Base-by-base conservation (phyloP, 1,140 invertebrate species). In the Sipha flava region DNA sequence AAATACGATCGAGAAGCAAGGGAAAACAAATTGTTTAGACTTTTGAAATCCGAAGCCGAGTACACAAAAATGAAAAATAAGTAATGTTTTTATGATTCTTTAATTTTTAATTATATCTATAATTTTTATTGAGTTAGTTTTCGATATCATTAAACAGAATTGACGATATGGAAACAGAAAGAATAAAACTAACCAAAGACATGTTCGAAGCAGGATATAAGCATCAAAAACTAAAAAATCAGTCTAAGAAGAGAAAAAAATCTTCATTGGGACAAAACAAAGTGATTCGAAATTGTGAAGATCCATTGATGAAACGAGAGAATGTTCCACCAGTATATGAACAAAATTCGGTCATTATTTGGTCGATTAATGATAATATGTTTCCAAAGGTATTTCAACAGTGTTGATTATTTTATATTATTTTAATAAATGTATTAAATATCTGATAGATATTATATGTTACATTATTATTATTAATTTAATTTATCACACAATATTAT, bases 331-430 rank as follows among this genome's bases (percentile, higher is more conserved):
- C 40, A 43, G 3, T 26, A n/a, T 31, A 77, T 10, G 73, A 77
- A 29, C 52, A 77, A 43, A 77, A 77, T 26, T 57, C 21, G 16
- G 73, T 77, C 1, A 4, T 77, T 3, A 59, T 77, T 29, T 77
- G 73, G 73, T 77, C 73, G 43, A 43, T 77, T n/a, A 43, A 29
- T 26, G 52, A 77, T 29, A 77, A 57, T 26, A 77, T 77, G 23
- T 57, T 40, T 40, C 73, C 73, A 16, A 57, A 77, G 52, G 73
- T 77, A 70, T 70, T 40, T 40, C 4, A 4, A 40, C 4, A 40
- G 10, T 6, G 10, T 40, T 40, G n/a, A n/a, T n/a, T n/a, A n/a
- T n/a, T n/a, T n/a, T n/a, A n/a, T n/a, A n/a, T n/a, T n/a, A n/a
- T n/a, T n/a, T n/a, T n/a, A n/a, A n/a, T n/a, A n/a, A n/a, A n/a